These are phyloP conservation scores for Polyodon spathula DNA, from an alignment of 2,113 vertebrate species.

Conservation along the genomic window DNA sequence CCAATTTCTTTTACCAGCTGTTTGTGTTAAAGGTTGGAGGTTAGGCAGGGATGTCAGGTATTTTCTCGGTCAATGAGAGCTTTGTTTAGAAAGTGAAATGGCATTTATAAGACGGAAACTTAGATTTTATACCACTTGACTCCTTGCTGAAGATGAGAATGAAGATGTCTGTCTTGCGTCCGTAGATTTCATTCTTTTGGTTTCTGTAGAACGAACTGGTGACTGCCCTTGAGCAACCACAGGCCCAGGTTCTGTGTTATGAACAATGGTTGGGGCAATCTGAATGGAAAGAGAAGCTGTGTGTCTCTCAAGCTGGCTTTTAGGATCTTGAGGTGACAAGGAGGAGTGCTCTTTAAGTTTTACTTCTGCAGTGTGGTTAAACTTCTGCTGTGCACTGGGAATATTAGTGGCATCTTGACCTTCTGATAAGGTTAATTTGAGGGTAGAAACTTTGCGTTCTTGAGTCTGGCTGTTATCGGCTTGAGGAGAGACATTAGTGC, in stretches of 20 bases:
- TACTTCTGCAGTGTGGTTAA: slow-evolving; percentile 26
- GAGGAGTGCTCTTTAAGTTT: slow-evolving; percentile 33
- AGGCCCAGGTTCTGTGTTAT: slow-evolving; percentile 40
- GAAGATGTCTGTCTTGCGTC: slow-evolving; percentile 50
- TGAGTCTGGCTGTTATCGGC: slow-evolving; percentile 52
- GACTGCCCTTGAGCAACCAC: slow-evolving; percentile 46
- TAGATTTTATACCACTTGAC: slow-evolving; percentile 49
- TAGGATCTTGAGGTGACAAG: slow-evolving; percentile 34
- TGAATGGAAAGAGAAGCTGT: slow-evolving; percentile 68
- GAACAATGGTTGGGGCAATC: slow-evolving; percentile 52
- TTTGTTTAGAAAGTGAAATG: slow-evolving; percentile 10
- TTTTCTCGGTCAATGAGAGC: background rate
- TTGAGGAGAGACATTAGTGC: slow-evolving; percentile 37
- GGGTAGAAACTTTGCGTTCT: slow-evolving; percentile 69
- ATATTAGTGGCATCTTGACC: slow-evolving; percentile 5
- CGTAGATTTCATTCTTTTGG: slow-evolving; percentile 48
- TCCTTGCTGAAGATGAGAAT: slow-evolving; percentile 45
- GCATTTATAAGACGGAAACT: slow-evolving; percentile 44
- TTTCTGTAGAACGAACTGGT: slow-evolving; percentile 53
- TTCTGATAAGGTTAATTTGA: slow-evolving; percentile 67
- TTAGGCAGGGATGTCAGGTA: background rate
- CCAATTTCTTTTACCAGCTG: no score
- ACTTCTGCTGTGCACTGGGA: slow-evolving; percentile 14
- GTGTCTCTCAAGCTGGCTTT: slow-evolving; percentile 50
- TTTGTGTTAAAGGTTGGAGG: background rate